These are phyloP conservation scores for Flexamia atlantica DNA, from an alignment of 2,888 invertebrate genomes.

Conservation along the genomic window DNA sequence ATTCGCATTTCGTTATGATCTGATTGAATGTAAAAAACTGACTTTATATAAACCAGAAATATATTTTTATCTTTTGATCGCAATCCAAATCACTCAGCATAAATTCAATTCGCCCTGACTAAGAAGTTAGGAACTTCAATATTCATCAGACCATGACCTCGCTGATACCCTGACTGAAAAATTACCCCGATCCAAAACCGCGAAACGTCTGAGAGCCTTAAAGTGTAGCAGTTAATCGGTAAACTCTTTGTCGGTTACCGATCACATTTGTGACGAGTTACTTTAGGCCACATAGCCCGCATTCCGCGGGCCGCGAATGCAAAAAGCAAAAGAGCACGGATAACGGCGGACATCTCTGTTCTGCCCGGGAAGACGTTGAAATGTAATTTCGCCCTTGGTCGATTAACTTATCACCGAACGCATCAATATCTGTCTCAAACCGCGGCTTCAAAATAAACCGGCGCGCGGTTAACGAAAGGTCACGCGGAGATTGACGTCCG, in stretches of 20 bases:
- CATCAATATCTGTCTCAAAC: conserved; percentile 49
- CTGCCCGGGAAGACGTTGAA: conserved; percentile 38
- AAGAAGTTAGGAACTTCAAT: too few relatives aligned
- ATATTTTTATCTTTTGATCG: too few relatives aligned
- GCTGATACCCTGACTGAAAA: too few relatives aligned
- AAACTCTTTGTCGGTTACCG: conserved; percentile 11
- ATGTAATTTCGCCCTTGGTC: conserved; percentile 39
- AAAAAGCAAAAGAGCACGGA: conserved; percentile 39
- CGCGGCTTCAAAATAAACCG: not conserved
- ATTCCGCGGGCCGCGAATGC: conserved; percentile 55
- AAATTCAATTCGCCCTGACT: too few relatives aligned
- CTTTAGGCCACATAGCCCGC: conserved; percentile 18
- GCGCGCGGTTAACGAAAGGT: conserved; percentile 39
- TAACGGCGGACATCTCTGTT: conserved; percentile 49
- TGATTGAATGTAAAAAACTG: too few relatives aligned
- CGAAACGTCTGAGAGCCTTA: not conserved
- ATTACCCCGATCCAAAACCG: too few relatives aligned
- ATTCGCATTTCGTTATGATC: too few relatives aligned
- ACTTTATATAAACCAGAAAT: too few relatives aligned
- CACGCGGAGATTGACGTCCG: conserved; percentile 26
- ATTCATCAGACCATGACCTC: too few relatives aligned
- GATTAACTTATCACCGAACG: conserved; percentile 52
- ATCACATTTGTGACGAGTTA: conserved; percentile 35
- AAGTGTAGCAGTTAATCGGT: conserved; percentile 23
- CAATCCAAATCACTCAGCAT: too few relatives aligned